Evolutionary conservation across 2,888 invertebrate species (phyloP).

Genomic region (Rapana venosa): DNA sequence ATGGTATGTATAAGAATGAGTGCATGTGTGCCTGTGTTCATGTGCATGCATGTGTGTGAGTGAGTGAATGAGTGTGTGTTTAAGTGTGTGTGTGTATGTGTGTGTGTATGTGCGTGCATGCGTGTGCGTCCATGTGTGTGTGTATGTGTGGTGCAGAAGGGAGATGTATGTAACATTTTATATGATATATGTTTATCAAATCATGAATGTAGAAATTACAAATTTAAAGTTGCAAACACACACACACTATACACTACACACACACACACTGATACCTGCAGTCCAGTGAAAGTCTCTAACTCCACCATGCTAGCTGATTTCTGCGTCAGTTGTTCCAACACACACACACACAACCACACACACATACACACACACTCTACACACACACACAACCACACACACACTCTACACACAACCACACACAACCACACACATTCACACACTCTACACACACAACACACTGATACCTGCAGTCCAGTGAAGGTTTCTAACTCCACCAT

Average conservation of each 20-base stretch:
- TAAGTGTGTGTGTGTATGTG: not conserved
- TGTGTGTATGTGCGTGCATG: not conserved
- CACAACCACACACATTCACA: too few species aligned
- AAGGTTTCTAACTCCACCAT: conserved; percentile 67
- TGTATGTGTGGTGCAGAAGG: not conserved
- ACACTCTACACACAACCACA: not conserved
- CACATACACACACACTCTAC: too few species aligned
- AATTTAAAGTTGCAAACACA: too few species aligned
- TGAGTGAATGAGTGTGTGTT: not conserved
- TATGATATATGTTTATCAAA: too few species aligned
- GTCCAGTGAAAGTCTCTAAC: conserved; percentile 63
- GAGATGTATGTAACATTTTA: not conserved
- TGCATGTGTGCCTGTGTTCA: not conserved
- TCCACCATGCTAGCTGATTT: conserved; percentile 58
- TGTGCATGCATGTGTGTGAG: not conserved
- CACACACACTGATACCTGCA: conserved; percentile 42
- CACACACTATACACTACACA: too few species aligned
- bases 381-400: not conserved
- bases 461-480: conserved; percentile 54
- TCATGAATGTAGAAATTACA: too few species aligned
- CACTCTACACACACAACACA: too few species aligned
- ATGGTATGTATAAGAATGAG: not conserved
- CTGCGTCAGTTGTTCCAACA: not conserved
- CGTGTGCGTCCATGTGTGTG: not conserved
- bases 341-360: too few species aligned